Percentiles rank a stretch among this genome's conserved stretches.
Conservation (phyloP, 2,113 vertebrate genomes). For the Emydocephalus ijimae region DNA sequence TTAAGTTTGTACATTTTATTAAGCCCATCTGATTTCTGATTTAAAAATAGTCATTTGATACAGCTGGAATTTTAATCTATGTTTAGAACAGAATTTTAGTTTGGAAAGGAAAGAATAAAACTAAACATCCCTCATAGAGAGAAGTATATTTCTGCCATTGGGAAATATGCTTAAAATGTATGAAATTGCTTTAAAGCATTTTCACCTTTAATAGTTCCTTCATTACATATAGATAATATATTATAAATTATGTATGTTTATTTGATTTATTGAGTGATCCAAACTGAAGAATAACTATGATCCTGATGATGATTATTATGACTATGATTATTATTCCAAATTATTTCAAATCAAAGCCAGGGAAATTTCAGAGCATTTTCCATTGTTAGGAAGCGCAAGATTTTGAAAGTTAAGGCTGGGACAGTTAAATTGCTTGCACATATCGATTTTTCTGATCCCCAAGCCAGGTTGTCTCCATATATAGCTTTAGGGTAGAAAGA, state of each 20-base stretch:
- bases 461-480: constrained; percentile 49
- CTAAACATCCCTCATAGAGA: not conserved
- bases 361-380: not conserved
- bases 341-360: not conserved
- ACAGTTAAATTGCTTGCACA: constrained; percentile 31
- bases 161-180: not conserved
- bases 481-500: not conserved
- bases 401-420: constrained; percentile 15
- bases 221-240: not conserved
- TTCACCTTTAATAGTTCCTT: not conserved
- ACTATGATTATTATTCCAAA: not conserved
- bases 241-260: not conserved
- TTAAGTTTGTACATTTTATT: constrained; percentile 1
- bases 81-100: constrained; percentile 32
- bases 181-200: not conserved
- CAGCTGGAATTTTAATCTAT: constrained; percentile 37
- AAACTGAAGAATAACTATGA: not conserved
- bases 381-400: not conserved
- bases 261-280: not conserved
- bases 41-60: constrained; percentile 40
- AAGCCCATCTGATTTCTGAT: constrained; percentile 30
- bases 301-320: not conserved
- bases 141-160: not conserved
- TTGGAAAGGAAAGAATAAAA: not conserved
- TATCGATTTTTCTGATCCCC: constrained; percentile 42